These are phyloP conservation scores for Drosophila lowei DNA, from an alignment of 1,140 invertebrate species.

Conservation along the genomic window DNA sequence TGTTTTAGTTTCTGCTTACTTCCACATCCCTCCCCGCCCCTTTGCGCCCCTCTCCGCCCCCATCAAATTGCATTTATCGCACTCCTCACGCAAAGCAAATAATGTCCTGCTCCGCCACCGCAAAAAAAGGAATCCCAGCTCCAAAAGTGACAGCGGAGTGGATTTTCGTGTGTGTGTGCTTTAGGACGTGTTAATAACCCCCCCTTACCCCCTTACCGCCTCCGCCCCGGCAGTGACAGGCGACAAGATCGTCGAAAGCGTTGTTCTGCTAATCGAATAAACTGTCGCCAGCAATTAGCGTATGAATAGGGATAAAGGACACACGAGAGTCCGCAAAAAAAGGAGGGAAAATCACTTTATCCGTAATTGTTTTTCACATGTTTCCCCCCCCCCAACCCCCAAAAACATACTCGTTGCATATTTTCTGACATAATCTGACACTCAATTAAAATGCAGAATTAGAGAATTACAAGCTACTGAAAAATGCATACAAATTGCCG, in stretches of 20 bases:
- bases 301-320: not conserved
- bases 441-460: conserved; percentile 28
- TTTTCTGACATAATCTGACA: conserved; percentile 3
- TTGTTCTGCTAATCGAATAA: conserved; percentile 4
- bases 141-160: conserved; percentile 16
- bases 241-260: conserved; percentile 34
- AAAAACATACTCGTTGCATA: not conserved
- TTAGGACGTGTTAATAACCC: not conserved
- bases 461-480: conserved; percentile 20
- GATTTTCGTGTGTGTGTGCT: conserved; percentile 18
- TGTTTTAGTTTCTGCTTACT: not conserved
- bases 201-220: not conserved
- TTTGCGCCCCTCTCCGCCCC: too few relatives aligned
- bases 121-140: not conserved
- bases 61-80: conserved; percentile 75
- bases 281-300: conserved; percentile 30
- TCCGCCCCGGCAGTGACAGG: conserved; percentile 6
- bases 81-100: conserved; percentile 73
- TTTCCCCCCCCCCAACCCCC: too few relatives aligned
- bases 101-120: conserved; percentile 10
- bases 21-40: too few relatives aligned
- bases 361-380: too few relatives aligned
- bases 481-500: conserved; percentile 39
- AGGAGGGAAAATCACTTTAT: too few relatives aligned
- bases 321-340: not conserved